Conservation (phyloP, 2,888 invertebrate species). For the Xiphydria camelus region DNA sequence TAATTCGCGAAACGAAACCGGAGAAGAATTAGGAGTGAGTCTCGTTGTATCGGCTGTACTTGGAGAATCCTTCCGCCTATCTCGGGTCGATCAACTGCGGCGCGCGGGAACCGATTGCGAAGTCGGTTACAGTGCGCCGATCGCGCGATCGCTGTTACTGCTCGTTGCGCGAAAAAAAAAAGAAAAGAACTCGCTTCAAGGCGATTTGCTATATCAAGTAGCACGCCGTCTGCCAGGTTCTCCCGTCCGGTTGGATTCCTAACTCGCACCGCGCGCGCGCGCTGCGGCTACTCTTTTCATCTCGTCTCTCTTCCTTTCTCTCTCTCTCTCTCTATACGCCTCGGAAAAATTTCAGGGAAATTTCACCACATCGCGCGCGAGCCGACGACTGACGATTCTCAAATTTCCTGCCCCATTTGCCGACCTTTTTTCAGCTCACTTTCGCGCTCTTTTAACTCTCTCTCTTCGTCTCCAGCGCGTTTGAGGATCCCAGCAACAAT, state of each 20-base stretch:
- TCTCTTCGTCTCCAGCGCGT: too few relatives aligned
- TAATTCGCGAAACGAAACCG: too few relatives aligned
- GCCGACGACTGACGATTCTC: too few relatives aligned
- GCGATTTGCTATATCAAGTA: conserved; percentile 17
- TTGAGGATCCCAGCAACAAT: too few relatives aligned
- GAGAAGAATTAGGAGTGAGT: too few relatives aligned
- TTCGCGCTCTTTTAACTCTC: too few relatives aligned
- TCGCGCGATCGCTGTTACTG: not conserved
- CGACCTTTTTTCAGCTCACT: too few relatives aligned
- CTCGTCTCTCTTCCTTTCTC: conserved; percentile 4
- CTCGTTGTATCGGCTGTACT: not conserved
- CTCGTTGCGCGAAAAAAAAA: not conserved
- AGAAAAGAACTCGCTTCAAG: conserved; percentile 9
- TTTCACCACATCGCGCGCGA: too few relatives aligned
- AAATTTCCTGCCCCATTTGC: too few relatives aligned
- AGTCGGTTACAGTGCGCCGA: not conserved
- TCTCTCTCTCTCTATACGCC: conserved; percentile 18
- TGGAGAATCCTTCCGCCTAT: not conserved
- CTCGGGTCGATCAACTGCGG: not conserved
- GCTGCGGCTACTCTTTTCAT: not conserved
- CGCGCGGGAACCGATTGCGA: too few relatives aligned
- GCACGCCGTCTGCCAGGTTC: conserved; percentile 3
- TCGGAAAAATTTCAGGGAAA: not conserved
- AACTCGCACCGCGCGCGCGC: not conserved
- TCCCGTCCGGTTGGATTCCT: not conserved